phyloP scores from a whole-genome alignment of 2,888 invertebrate species.

The Zaprionus obscuricornis region DNA sequence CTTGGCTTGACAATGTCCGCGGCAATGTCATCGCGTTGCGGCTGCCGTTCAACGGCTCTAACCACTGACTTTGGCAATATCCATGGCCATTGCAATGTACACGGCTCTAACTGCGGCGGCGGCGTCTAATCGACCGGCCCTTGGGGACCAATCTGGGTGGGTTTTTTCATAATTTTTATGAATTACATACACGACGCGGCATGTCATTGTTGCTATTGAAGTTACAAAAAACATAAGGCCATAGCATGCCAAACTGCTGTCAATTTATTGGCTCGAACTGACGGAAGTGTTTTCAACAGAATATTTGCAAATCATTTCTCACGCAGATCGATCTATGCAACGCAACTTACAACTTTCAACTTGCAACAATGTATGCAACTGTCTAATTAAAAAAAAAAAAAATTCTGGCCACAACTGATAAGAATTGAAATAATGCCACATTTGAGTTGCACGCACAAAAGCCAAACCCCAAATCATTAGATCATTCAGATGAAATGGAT shows the following conservation, averaged over 20 bases:
- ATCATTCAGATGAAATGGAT: constrained; percentile 36
- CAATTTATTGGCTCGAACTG: constrained; percentile 39
- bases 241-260: constrained; percentile 18
- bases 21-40: constrained; percentile 63
- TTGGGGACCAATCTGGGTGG: constrained; percentile 79
- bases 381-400: constrained; percentile 48
- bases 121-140: constrained; percentile 44
- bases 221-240: too few species aligned
- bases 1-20: constrained; percentile 75
- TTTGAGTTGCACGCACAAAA: constrained; percentile 56
- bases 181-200: constrained; percentile 59
- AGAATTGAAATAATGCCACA: constrained; percentile 59
- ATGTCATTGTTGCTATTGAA: constrained; percentile 44
- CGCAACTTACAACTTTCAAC: not conserved
- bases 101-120: constrained; percentile 3
- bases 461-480: constrained; percentile 39
- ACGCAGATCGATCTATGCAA: constrained; percentile 14
- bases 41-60: constrained; percentile 26
- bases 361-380: constrained; percentile 6
- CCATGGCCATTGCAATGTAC: too few species aligned
- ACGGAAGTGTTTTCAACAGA: constrained; percentile 48
- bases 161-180: constrained; percentile 75
- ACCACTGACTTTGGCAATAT: too few species aligned
- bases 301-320: constrained; percentile 62
- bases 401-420: constrained; percentile 35